A percentile compares a stretch with the other conserved stretches of the same genome.
Evolutionary conservation across 2,888 invertebrate genomes (phyloP).

Genomic region (Leptothorax acervorum): DNA sequence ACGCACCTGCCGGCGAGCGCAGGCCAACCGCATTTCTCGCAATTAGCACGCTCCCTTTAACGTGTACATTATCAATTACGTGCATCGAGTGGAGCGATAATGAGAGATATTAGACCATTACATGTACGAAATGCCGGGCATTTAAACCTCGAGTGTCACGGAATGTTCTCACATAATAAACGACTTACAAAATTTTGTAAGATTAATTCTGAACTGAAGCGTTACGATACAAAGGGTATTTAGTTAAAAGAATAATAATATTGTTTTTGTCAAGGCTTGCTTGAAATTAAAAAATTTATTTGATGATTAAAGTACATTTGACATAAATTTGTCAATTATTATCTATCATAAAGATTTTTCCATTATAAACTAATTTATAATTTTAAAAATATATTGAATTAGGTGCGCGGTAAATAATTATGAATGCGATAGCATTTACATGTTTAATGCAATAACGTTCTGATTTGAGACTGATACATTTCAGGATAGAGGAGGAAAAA

Average conservation of each 20-base stretch:
- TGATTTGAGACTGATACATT: not conserved
- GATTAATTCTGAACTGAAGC: not conserved
- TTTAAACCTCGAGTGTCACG: slow-evolving; percentile 35
- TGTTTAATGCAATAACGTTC: not conserved
- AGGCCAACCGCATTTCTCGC: slow-evolving; percentile 45
- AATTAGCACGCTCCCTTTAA: slow-evolving; percentile 49
- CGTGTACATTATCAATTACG: slow-evolving; percentile 47
- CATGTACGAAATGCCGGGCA: slow-evolving; percentile 19
- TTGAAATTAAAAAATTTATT: not conserved
- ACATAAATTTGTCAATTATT: not conserved
- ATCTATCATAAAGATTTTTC: not conserved
- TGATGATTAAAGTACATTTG: not conserved
- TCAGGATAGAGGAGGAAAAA: not conserved
- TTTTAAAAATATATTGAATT: not conserved
- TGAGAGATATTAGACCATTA: slow-evolving; percentile 45
- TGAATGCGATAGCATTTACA: not conserved
- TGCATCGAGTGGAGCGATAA: slow-evolving; percentile 32
- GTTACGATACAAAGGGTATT: not conserved
- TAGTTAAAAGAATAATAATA: not conserved
- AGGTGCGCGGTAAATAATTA: not conserved
- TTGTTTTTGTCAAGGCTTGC: not conserved
- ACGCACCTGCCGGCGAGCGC: slow-evolving; percentile 64
- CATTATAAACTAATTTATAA: not conserved
- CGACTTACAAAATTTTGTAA: not conserved
- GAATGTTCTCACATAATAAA: not conserved